These are phyloP conservation scores for Eupsittula cactorum DNA, from an alignment of 2,113 vertebrate species.

Conservation along the genomic window DNA sequence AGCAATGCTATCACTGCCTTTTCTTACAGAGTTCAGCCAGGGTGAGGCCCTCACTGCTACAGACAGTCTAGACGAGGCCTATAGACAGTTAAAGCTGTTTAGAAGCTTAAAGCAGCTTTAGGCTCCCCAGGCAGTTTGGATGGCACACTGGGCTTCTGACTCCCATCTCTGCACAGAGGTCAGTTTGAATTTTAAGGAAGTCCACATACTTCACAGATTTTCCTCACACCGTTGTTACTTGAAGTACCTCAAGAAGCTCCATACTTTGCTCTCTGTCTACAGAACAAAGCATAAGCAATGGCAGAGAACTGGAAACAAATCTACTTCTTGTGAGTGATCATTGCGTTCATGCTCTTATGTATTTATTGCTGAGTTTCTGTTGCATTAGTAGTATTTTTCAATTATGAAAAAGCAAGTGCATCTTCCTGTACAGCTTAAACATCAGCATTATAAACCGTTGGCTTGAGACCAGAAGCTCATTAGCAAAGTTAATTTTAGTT, in stretches of 20 bases:
- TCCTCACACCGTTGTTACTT: neutral
- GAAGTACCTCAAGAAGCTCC: neutral
- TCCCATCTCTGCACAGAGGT: neutral
- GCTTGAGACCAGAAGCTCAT: neutral
- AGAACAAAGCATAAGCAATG: neutral
- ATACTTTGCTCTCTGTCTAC: neutral
- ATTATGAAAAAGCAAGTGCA: neutral
- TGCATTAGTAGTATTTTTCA: neutral
- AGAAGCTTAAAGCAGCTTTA: neutral
- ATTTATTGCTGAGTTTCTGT: neutral
- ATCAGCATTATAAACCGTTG: neutral
- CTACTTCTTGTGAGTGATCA: too few relatives aligned
- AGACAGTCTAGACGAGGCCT: neutral
- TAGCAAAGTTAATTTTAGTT: neutral
- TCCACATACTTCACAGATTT: neutral
- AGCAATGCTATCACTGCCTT: neutral
- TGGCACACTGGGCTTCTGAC: neutral
- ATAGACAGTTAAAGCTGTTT: neutral
- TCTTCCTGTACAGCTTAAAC: neutral
- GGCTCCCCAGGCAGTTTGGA: neutral
- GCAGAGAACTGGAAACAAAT: neutral
- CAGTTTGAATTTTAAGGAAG: neutral
- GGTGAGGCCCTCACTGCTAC: neutral
- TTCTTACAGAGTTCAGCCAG: accelerated
- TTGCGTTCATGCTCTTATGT: neutral